phyloP scores from a whole-genome alignment of 2,797 vertebrate genomes.

The Steatocranus sp. region DNA sequence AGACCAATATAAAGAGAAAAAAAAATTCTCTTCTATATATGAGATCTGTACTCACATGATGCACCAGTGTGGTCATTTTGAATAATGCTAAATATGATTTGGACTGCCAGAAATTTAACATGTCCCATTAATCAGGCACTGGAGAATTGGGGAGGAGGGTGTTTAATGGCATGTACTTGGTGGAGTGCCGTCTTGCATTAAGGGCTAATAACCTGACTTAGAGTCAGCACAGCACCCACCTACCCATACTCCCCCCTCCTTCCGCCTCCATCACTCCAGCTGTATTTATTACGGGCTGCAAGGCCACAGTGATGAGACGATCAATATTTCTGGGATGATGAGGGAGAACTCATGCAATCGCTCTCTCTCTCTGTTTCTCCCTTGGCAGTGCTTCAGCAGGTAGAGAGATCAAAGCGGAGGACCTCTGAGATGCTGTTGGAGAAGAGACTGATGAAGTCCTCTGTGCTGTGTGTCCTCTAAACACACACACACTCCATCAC shows the following conservation, averaged over 20 bases:
- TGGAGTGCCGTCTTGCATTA: constrained; percentile 56
- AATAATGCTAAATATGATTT: constrained; percentile 41
- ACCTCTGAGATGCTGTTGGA: constrained; percentile 68
- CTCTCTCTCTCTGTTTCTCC: constrained; percentile 54
- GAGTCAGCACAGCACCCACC: constrained; percentile 41
- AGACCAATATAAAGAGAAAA: constrained; percentile 25
- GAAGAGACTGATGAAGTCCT: constrained; percentile 71
- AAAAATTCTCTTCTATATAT: constrained; percentile 26
- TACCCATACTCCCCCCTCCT: not conserved
- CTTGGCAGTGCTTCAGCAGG: constrained; percentile 71
- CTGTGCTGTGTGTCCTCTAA: constrained; percentile 66
- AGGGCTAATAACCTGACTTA: constrained; percentile 64
- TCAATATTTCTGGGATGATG: constrained; percentile 77
- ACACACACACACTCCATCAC: constrained; percentile 69
- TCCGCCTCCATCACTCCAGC: constrained; percentile 49
- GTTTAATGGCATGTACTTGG: constrained; percentile 56
- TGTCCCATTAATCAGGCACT: constrained; percentile 47
- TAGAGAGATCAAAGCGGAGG: constrained; percentile 70
- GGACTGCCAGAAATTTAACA: constrained; percentile 32
- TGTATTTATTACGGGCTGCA: constrained; percentile 76
- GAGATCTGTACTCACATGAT: not conserved
- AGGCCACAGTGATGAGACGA: constrained; percentile 72
- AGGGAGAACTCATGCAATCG: constrained; percentile 64
- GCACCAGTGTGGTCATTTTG: not conserved
- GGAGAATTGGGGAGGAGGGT: constrained; percentile 40